A percentile compares a stretch with the other conserved stretches of the same genome.
Conservation (phyloP, 2,113 vertebrate genomes). For the Danionella cerebrum region DNA sequence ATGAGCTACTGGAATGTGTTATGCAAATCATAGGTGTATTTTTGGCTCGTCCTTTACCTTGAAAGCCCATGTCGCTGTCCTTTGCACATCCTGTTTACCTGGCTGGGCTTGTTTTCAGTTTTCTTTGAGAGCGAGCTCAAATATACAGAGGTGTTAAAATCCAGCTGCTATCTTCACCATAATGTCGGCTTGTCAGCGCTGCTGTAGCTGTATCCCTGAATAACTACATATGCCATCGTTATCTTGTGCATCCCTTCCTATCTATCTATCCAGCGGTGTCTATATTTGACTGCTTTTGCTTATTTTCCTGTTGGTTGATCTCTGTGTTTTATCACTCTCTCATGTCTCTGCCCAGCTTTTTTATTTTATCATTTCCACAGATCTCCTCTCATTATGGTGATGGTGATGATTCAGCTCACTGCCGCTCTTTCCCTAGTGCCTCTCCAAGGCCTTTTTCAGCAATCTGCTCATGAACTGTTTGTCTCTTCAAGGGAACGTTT, state of each 20-base stretch:
- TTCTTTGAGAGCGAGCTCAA: slow-evolving; percentile 13
- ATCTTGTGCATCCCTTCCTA: slow-evolving; percentile 14
- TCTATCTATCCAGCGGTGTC: slow-evolving; percentile 10
- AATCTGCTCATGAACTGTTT: slow-evolving; percentile 45
- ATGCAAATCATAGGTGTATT: slow-evolving; percentile 51
- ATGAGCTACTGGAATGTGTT: slow-evolving; percentile 30
- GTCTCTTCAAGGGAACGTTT: slow-evolving; percentile 39
- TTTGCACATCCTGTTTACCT: background rate
- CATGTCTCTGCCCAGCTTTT: background rate
- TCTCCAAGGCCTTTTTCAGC: slow-evolving; percentile 48
- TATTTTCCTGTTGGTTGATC: slow-evolving; percentile 1
- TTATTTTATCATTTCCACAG: slow-evolving; percentile 22
- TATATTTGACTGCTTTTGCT: slow-evolving; percentile 15
- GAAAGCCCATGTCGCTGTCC: background rate
- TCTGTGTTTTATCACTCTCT: slow-evolving; percentile 10
- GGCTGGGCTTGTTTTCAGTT: slow-evolving; percentile 17
- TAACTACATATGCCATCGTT: slow-evolving; percentile 38
- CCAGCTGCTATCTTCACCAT: slow-evolving; percentile 40
- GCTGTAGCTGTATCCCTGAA: slow-evolving; percentile 20
- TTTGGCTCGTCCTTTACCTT: slow-evolving; percentile 19
- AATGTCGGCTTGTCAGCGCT: slow-evolving; percentile 44
- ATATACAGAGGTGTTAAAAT: slow-evolving; percentile 38
- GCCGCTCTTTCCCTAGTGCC: slow-evolving; percentile 33
- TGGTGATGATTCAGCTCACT: slow-evolving; percentile 70
- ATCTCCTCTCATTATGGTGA: slow-evolving; percentile 69